Evolutionary conservation across 53 echinoderm and acorn worm species (phyloP).

Genomic region (Astropecten irregularis): DNA sequence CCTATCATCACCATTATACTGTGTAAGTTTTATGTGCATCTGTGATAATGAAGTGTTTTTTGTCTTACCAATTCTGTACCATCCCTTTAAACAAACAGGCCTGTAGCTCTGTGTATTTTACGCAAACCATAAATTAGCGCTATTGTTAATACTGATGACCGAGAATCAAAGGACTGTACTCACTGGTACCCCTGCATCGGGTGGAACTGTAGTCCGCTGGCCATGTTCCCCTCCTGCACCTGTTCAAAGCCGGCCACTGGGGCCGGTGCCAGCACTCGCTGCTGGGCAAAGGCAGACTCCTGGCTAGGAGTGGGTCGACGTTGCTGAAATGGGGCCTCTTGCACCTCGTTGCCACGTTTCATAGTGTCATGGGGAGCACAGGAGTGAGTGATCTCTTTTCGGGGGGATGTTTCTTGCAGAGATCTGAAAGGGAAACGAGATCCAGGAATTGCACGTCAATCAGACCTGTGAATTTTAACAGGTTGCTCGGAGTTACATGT

Average conservation of each 20-base stretch:
- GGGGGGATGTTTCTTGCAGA: background rate
- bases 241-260: slow-evolving; percentile 57
- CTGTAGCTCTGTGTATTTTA: no score
- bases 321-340: slow-evolving; percentile 69
- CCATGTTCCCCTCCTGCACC: slow-evolving; percentile 61
- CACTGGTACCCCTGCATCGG: slow-evolving; percentile 55
- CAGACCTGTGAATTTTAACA: no score
- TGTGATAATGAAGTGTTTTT: no score
- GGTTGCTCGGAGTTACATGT: no score
- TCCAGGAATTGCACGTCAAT: no score
- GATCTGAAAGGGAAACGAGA: background rate
- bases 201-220: slow-evolving; percentile 63
- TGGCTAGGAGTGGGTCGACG: slow-evolving; percentile 57
- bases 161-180: no score
- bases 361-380: slow-evolving; percentile 59
- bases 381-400: background rate
- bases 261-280: slow-evolving; percentile 57
- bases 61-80: no score
- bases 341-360: slow-evolving; percentile 72
- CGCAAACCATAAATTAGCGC: no score
- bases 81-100: no score
- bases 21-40: no score
- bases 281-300: slow-evolving; percentile 47
- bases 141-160: no score
- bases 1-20: no score